Base-by-base conservation (phyloP, 1,140 invertebrate genomes). In the Pteromalus puparum region DNA sequence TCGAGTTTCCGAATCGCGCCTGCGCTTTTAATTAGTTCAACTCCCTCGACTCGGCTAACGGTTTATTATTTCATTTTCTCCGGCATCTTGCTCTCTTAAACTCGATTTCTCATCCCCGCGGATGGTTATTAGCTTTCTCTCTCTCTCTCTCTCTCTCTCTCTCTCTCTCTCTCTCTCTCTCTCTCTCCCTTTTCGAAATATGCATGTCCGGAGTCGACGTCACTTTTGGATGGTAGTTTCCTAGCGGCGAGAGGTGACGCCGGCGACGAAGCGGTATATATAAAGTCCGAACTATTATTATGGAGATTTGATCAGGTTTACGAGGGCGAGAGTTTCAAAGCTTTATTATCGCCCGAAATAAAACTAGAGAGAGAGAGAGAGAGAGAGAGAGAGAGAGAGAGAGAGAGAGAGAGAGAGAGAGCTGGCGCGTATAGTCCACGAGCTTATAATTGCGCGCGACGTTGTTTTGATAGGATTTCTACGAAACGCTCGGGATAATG, bases 11-110 rank as follows among this genome's bases (percentile, higher is more conserved):
- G 53, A 84, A 84, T 81, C 76, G 77, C 48, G 76, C 61, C 18
- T 12, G 15, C n/a, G 42, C 24, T 81, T 84, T 81, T 81, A 84
- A 84, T 84, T 84, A 84, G 38, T 68, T 81, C 72, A 74, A 84
- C 48, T 80, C 28, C 24, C 75, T 13, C 15, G 73, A 77, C 21
- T 15, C 28, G 21, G 13, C 26, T 18, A 78, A 46, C 67, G 61
- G 68, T 84, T 61, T 74, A 74, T 79, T 84, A 83, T 78, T 83
- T 78, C 75, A 83, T 83, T 72, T 61, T 61, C 68, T 46, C 15
- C 13, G 12, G 5, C 75, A 61, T 83, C 75, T 83, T 78, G 67
- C 74, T 61, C 75, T 26, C 72, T 72, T 72, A 72, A 76, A 83
- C 82, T 83, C 67, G 53, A 72, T 78, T 83, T 78, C 75, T 83